Base-by-base conservation (phyloP, 2,888 invertebrate genomes). In the Lucinisca nassula region DNA sequence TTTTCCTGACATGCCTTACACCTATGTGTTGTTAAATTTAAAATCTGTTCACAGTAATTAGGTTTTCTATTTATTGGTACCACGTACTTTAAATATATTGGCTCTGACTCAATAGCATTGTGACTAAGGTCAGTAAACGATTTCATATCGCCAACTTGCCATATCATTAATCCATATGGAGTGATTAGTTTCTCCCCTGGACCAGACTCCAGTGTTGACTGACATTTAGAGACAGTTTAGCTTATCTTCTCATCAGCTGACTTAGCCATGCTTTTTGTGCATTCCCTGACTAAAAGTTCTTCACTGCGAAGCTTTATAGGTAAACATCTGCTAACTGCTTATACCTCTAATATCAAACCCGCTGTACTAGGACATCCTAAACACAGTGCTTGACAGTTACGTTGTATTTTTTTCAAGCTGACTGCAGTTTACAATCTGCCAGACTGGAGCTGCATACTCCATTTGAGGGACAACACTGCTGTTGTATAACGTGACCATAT, bases 101-200 rank as follows among this genome's bases (percentile, higher is more conserved):
- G 35, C 55, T 77, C 55, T 51, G 37, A 70, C 55, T 82, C 77
- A 14, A 77, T 75, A 12, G 12, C 24, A 21, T 82, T 55, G 8
- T 70, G 27, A 14, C 30, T 6, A 1, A 77, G n/a, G 12, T 37
- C 45, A n/a, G 82, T 82, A 4, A 51, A 8, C 4, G 70, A 49
- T 35, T 40, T 49, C 77, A 83, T 83, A 30, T 83, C 78, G 0
- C 8, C 32, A 2, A 83, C 10, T 51, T 83, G 83, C 30, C 4
- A 10, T 1, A 70, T 3, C 73, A 83, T 83, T 35, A 32, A 30
- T 27, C 72, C 55, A 30, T 73, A 72, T 38, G 83, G 83, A 6
- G 78, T 70, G 8, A 30, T 1, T 14, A 27, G 17, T 70, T 67
- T 72, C 77, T 55, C 72, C 14, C 1, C 27, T 10, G n/a, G 10